phyloP scores from a whole-genome alignment of 2,113 vertebrate genomes.

The Amphilophus citrinellus region DNA sequence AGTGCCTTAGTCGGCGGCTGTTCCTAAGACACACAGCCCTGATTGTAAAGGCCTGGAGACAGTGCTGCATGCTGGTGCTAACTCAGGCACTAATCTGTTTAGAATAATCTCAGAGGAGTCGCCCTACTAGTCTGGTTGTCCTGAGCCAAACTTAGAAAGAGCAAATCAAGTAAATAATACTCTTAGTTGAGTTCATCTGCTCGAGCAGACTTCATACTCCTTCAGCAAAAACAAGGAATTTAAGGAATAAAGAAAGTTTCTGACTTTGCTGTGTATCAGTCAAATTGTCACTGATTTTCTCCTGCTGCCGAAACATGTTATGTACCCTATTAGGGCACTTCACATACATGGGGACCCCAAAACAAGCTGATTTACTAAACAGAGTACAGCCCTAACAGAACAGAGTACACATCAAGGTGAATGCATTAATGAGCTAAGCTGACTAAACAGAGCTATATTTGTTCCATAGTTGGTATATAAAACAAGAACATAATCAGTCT shows the following conservation, averaged over 20 bases:
- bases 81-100: neutral
- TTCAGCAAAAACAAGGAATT: neutral
- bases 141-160: neutral
- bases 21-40: neutral
- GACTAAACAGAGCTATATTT: neutral
- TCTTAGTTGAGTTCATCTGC: neutral
- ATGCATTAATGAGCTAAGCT: constrained; percentile 32
- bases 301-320: neutral
- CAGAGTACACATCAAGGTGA: neutral
- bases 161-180: neutral
- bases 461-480: neutral
- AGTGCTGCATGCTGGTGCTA: neutral
- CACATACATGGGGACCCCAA: constrained; percentile 3
- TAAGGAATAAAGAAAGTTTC: neutral
- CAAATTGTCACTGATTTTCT: neutral
- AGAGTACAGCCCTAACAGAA: neutral
- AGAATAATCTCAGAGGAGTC: neutral
- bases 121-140: neutral
- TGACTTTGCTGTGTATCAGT: neutral
- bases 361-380: constrained; percentile 6
- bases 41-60: neutral
- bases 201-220: neutral
- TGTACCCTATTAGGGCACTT: constrained; percentile 4
- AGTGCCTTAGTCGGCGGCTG: neutral
- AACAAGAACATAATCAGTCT: neutral